These are phyloP conservation scores for Oophaga pumilio DNA, from an alignment of 2,113 vertebrate species.

Conservation along the genomic window DNA sequence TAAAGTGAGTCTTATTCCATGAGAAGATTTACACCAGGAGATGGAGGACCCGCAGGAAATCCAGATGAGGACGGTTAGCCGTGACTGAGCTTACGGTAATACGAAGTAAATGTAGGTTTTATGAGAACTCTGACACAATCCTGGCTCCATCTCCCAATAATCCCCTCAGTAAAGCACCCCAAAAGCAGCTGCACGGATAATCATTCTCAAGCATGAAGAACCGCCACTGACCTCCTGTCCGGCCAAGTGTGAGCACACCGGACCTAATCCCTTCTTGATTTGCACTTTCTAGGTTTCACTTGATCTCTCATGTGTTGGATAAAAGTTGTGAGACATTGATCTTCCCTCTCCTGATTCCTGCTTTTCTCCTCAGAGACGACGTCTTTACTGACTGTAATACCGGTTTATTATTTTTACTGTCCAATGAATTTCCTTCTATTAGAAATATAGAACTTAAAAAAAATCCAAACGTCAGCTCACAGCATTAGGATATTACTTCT, in stretches of 20 bases:
- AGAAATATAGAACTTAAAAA: neutral
- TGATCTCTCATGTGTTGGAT: slow-evolving; percentile 36
- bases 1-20: slow-evolving; percentile 23
- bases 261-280: slow-evolving; percentile 49
- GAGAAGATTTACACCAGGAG: slow-evolving; percentile 23
- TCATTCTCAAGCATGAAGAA: slow-evolving; percentile 55
- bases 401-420: slow-evolving; percentile 26
- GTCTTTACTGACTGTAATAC: slow-evolving; percentile 27
- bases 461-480: neutral
- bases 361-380: slow-evolving; percentile 26
- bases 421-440: slow-evolving; percentile 21
- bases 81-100: slow-evolving; percentile 37
- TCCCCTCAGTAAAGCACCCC: slow-evolving; percentile 32
- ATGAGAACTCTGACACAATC: slow-evolving; percentile 40
- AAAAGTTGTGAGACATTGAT: slow-evolving; percentile 33
- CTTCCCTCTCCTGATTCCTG: slow-evolving; percentile 2
- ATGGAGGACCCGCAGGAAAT: neutral
- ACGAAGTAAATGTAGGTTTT: slow-evolving; percentile 56
- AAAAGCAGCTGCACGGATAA: slow-evolving; percentile 47
- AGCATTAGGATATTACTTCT: neutral
- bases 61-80: neutral
- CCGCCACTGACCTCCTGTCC: slow-evolving; percentile 43
- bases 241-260: slow-evolving; percentile 46
- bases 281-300: slow-evolving; percentile 26
- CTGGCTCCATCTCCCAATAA: slow-evolving; percentile 40